Base-by-base conservation (phyloP, 2,888 invertebrate species). In the Thecocarcelia acutangulata region DNA sequence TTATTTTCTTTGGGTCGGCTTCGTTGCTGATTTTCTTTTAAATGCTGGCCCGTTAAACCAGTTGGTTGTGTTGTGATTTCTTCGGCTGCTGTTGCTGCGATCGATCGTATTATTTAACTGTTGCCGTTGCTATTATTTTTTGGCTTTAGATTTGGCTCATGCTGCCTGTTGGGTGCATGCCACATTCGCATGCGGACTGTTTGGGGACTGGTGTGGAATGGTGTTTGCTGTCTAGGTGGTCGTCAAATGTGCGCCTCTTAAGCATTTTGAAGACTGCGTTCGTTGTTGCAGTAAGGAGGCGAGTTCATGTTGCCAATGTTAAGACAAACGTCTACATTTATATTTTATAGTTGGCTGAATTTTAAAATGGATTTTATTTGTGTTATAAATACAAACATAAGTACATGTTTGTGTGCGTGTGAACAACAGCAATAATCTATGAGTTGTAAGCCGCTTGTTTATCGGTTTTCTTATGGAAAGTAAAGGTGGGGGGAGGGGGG, bases 151-250 rank as follows among this genome's bases (percentile, higher is more conserved):
- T 54, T 8, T 64, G 54, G 40, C 64, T 56, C 28, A 44, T 58
- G 69, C 56, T 48, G 70, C 40, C 28, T n/a, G 58, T 66, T 72
- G 72, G 63, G 64, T 73, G 78, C 46, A 63, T 63, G 74, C 74
- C 74, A 50, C 63, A 74, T 68, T 74, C 69, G 68, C 50, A 59
- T 19, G 48, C 40, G 40, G 17, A 24, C 33, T 28, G 17, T 77
- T 63, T 54, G 17, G 42, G 44, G 46, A 66, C 56, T 74, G 58
- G 69, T 61, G 42, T 75, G 78, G 82, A 77, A 81, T 82, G 78
- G 78, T 82, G 82, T 82, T 82, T 74, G 78, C 82, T 74, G 82
- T 78, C 82, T 78, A 78, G 82, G 82, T 82, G 82, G 82, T 82
- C 82, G 78, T 82, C 82, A 82, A 66, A 75, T 78, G 78, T 82